Conservation (phyloP, 2,888 invertebrate genomes). For the Drosophila infuscata region DNA sequence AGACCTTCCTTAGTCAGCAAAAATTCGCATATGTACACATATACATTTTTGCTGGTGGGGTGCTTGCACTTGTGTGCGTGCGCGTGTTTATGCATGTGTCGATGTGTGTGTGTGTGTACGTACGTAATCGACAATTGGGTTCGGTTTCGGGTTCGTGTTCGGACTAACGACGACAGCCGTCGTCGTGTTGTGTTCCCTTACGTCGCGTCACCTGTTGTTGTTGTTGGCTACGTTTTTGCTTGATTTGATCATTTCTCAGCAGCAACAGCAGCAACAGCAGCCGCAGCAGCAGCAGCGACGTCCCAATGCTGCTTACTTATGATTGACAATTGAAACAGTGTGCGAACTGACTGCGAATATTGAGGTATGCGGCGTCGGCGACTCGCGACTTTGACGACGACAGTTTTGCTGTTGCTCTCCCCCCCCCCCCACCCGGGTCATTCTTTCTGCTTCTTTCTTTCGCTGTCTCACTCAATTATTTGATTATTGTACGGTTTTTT, state of each 20-base stretch:
- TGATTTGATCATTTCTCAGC: conserved; percentile 72
- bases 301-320: conserved; percentile 70
- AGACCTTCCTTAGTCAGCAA: conserved; percentile 84
- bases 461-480: conserved; percentile 59
- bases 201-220: conserved; percentile 63
- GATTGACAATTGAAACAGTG: conserved; percentile 69
- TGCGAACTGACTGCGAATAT: conserved; percentile 63
- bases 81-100: conserved; percentile 61
- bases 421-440: neutral
- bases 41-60: conserved; percentile 47
- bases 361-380: conserved; percentile 62
- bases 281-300: conserved; percentile 18
- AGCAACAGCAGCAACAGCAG: conserved; percentile 11
- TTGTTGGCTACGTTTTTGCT: conserved; percentile 64
- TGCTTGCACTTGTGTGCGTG: conserved; percentile 53
- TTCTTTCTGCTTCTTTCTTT: conserved; percentile 18
- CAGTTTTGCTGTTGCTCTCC: conserved; percentile 35
- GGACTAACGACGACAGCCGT: conserved; percentile 59
- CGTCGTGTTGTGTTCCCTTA: conserved; percentile 49
- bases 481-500: conserved; percentile 70
- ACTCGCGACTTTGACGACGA: conserved; percentile 42
- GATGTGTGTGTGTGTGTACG: conserved; percentile 37
- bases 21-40: conserved; percentile 67
- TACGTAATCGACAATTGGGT: conserved; percentile 73
- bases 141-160: conserved; percentile 29